Percentiles rank a stretch among this genome's conserved stretches.
Evolutionary conservation across 2,797 vertebrate genomes (phyloP).

Genomic region (Loris lydekkerianus): DNA sequence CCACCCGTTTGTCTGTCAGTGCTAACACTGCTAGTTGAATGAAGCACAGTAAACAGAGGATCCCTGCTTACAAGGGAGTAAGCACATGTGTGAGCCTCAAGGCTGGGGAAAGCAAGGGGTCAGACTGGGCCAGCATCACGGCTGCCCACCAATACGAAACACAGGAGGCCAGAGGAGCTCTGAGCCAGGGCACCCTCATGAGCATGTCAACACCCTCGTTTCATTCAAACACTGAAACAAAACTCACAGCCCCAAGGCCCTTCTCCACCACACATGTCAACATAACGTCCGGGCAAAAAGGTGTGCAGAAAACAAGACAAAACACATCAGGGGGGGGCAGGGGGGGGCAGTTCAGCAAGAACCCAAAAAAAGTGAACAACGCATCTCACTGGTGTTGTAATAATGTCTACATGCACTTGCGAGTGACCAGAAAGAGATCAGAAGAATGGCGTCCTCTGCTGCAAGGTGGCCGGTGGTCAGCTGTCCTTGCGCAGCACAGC

Average conservation of each 20-base stretch:
- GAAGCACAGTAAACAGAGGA: neutral
- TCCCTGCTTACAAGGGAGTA: neutral
- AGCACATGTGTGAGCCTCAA: neutral
- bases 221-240: neutral
- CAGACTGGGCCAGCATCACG: too few species aligned
- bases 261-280: neutral
- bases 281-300: neutral
- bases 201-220: neutral
- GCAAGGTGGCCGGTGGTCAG: neutral
- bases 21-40: neutral
- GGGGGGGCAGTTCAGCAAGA: neutral
- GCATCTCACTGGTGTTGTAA: neutral
- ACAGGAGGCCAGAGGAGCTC: neutral
- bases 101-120: neutral
- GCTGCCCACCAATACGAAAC: neutral
- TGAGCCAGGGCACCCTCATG: neutral
- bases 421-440: neutral
- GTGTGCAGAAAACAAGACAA: neutral
- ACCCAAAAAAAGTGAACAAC: neutral
- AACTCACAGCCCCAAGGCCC: neutral
- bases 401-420: neutral
- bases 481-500: too few species aligned
- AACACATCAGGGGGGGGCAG: neutral
- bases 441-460: neutral
- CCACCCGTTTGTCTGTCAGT: too few species aligned